Evolutionary conservation across 53 echinoderm and acorn worm genomes (phyloP).

Genomic region (Henricia sp.): DNA sequence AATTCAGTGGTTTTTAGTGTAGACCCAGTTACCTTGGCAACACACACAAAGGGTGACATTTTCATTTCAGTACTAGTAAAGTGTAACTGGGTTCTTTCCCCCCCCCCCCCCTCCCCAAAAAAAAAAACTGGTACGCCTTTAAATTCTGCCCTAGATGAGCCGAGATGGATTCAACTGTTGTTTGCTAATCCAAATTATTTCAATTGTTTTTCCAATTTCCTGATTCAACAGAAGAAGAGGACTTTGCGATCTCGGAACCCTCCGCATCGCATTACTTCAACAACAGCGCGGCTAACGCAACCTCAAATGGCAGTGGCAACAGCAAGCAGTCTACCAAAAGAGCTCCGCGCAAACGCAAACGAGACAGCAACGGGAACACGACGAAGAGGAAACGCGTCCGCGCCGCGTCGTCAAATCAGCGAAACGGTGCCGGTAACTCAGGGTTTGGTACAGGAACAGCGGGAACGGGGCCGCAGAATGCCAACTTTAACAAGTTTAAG

Average conservation of each 20-base stretch:
- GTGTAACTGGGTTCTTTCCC: no score
- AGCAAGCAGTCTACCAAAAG: neutral
- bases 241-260: slow-evolving; percentile 35
- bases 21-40: no score
- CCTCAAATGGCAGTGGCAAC: slow-evolving; percentile 1
- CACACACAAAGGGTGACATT: no score
- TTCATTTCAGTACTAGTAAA: no score
- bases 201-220: neutral
- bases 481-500: slow-evolving; percentile 73
- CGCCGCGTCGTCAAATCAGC: slow-evolving; percentile 38
- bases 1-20: no score
- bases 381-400: slow-evolving; percentile 73
- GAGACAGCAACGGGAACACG: slow-evolving; percentile 32
- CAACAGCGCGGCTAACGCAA: slow-evolving; percentile 8
- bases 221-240: slow-evolving; percentile 61
- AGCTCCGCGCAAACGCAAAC: slow-evolving; percentile 69
- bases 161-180: no score
- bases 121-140: no score
- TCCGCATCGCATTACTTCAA: slow-evolving; percentile 71
- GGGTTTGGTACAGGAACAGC: no score
- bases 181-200: neutral
- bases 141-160: no score
- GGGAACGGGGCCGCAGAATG: slow-evolving; percentile 11
- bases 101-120: no score
- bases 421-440: no score